Evolutionary conservation across 2,888 invertebrate genomes (phyloP).

Genomic region (Drosophila prostipennis): DNA sequence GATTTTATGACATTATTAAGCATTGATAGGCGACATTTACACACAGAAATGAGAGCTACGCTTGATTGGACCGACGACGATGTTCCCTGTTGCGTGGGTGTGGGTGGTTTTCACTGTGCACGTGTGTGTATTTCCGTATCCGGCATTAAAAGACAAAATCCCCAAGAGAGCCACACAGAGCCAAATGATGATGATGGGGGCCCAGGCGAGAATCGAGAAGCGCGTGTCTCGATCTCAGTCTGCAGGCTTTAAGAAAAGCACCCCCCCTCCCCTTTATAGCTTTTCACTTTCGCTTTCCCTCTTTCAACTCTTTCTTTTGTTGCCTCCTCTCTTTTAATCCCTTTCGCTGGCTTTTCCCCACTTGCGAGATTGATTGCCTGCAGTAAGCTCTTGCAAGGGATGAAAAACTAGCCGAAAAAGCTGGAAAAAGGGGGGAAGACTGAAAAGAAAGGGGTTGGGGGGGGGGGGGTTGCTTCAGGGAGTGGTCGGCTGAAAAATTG

Average conservation of each 20-base stretch:
- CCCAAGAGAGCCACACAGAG: slow-evolving; percentile 27
- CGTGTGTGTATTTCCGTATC: slow-evolving; percentile 26
- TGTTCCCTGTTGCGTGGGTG: slow-evolving; percentile 1
- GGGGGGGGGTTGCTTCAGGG: neutral
- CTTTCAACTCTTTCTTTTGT: slow-evolving; percentile 11
- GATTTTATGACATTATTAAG: slow-evolving; percentile 59
- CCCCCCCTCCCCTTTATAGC: neutral
- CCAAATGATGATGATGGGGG: neutral
- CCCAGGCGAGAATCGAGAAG: too few relatives aligned
- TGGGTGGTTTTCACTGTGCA: neutral
- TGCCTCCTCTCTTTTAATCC: neutral
- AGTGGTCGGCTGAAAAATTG: neutral
- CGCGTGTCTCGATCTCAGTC: slow-evolving; percentile 12
- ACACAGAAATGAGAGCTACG: slow-evolving; percentile 22
- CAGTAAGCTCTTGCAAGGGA: slow-evolving; percentile 42
- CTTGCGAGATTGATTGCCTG: slow-evolving; percentile 52
- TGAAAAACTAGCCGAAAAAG: slow-evolving; percentile 42
- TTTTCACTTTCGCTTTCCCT: neutral
- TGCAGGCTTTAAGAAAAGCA: slow-evolving; percentile 5
- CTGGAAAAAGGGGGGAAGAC: neutral
- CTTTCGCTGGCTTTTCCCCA: slow-evolving; percentile 5
- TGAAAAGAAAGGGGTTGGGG: neutral
- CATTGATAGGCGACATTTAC: slow-evolving; percentile 62
- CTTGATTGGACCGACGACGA: slow-evolving; percentile 21
- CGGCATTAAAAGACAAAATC: slow-evolving; percentile 31